phyloP scores from a whole-genome alignment of 2,888 invertebrate genomes.

The Leptogaster cylindrica region DNA sequence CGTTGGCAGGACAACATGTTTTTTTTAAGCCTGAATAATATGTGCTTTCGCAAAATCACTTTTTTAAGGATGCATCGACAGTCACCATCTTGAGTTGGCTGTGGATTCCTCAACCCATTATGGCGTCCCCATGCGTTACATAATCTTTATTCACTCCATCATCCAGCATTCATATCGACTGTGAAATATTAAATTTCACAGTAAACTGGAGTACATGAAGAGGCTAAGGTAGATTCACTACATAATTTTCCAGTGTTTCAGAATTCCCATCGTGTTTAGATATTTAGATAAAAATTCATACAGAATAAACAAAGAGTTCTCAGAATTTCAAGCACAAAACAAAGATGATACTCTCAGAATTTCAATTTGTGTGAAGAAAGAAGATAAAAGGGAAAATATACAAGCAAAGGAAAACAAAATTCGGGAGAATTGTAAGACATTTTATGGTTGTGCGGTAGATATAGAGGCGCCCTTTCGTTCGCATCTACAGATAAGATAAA shows the following conservation, averaged over 20 bases:
- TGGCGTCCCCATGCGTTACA: too few species aligned
- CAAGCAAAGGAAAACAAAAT: constrained; percentile 29
- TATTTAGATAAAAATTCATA: constrained; percentile 37
- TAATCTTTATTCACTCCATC: too few species aligned
- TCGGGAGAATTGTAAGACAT: constrained; percentile 24
- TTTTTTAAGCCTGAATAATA: too few species aligned
- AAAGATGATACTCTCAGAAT: constrained; percentile 31
- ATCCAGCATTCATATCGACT: neutral
- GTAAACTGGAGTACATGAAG: neutral
- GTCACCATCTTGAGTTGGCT: too few species aligned
- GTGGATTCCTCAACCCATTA: too few species aligned
- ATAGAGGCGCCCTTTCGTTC: constrained; percentile 34
- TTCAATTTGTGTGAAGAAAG: constrained; percentile 37
- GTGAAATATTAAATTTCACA: constrained; percentile 28
- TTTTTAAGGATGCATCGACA: too few species aligned
- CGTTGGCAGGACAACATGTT: too few species aligned
- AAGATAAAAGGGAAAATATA: constrained; percentile 24
- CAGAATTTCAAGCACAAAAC: constrained; percentile 1
- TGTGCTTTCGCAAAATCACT: too few species aligned
- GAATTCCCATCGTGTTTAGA: constrained; percentile 26
- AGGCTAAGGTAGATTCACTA: neutral
- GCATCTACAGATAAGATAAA: constrained; percentile 31
- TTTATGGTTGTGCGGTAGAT: constrained; percentile 24
- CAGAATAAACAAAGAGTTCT: constrained; percentile 34
- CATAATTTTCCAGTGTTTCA: constrained; percentile 32